Percentiles rank a stretch among this genome's conserved stretches.
Conservation (phyloP, 2,888 invertebrate species). For the Lithosia quadra region DNA sequence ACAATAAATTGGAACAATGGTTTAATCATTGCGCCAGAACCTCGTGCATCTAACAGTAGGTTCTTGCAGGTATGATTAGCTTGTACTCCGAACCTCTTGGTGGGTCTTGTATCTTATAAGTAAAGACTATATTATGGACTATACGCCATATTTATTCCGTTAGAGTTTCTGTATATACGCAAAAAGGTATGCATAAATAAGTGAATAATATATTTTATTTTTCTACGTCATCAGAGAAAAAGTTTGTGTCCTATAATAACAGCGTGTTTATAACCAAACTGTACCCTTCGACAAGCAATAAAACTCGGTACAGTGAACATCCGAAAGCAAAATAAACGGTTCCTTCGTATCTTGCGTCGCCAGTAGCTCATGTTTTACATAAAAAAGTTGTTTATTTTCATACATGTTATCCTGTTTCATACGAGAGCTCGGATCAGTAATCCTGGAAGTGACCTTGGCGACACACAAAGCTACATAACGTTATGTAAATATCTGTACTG, state of each 20-base stretch:
- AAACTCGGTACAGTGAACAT: neutral
- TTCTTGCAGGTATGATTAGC: no score
- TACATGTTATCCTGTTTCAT: neutral
- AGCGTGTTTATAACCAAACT: neutral
- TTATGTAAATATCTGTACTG: neutral
- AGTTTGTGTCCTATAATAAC: neutral
- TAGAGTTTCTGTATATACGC: neutral
- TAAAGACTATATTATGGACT: no score
- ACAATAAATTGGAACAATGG: no score
- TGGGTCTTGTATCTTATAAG: no score
- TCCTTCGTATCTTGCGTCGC: neutral
- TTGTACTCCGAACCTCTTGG: no score
- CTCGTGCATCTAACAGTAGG: no score
- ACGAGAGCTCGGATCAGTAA: neutral
- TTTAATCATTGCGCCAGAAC: no score
- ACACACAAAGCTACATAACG: neutral
- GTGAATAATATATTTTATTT: neutral
- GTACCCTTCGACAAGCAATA: constrained; percentile 4
- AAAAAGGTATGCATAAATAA: neutral
- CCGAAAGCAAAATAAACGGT: neutral
- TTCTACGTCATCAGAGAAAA: neutral
- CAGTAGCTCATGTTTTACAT: neutral
- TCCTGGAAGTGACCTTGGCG: neutral
- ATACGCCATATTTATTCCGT: neutral
- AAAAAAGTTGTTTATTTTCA: constrained; percentile 5